Evolutionary conservation across 2,113 vertebrate genomes (phyloP), one percentile per base, ranked within the genome.

Genomic region (Physeter macrocephalus): DNA sequence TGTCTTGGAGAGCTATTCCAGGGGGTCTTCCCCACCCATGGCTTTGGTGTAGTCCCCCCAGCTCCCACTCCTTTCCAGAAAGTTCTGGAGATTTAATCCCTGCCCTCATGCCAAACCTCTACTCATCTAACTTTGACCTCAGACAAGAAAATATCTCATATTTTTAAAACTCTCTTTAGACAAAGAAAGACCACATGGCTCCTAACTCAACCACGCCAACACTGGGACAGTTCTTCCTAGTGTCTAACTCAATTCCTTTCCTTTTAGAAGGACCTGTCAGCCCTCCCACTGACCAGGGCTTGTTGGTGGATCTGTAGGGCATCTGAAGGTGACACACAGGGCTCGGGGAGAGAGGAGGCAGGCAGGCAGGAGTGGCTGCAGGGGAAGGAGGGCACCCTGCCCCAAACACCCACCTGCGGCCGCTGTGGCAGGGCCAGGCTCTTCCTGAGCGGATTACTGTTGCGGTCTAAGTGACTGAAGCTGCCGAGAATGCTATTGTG

Each of bases 381-480:
- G 18, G 9, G 41, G 31, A 11, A 2, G 17, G 43, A 0, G 0
- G 61, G 36, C 6, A 8, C 67, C 46, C 67, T 23, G 52, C 31
- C n/a, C 18, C 61, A 14, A 5, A 18, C 41, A 2, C 0, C 0
- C 46, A 43, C 34, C 21, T n/a, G 0, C 13, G 75, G 83, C 87
- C 46, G 49, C 90, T 52, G 15, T 0, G 6, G 3, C 6, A 14
- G 72, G 59, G 66, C 82, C 8, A 1, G 82, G n/a, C 27, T 81
- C 46, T 84, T 84, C 83, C 86, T 62, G 85, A 84, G 87, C 43
- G 31, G 81, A 92, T 94, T 52, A 71, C 21, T 2, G 0, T 1
- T 21, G 64, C 23, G 29, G 43, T 49, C 57, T 41, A 69, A 43
- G 75, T 25, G 78, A n/a, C 83, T 8, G 57, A 29, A 39, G 94